Base-by-base conservation (phyloP, 2,888 invertebrate genomes). In the Drosophila paranaensis region DNA sequence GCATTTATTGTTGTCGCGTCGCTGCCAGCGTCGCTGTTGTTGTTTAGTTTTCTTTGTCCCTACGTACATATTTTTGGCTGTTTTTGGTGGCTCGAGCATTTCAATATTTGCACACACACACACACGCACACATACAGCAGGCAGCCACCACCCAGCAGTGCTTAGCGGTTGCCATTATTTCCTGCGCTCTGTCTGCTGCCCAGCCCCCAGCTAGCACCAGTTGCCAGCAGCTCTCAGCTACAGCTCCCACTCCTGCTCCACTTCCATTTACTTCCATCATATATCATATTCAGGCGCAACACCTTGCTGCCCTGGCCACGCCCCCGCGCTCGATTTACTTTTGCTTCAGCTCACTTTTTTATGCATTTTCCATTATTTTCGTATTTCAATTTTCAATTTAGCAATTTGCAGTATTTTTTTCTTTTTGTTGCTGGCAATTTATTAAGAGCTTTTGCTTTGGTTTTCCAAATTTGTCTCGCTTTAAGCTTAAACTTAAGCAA, bases 41-140 rank as follows among this genome's bases (percentile, higher is more conserved):
- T 87, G 84, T 84, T 84, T 84, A 88, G 88, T 82, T 81, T 89
- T 88, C 88, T 83, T 88, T 89, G 89, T 80, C 68, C 71, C 78
- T 71, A 81, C 76, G 55, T 69, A 63, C 58, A 70, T 62, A 74
- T 67, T 65, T 40, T 71, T 70, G 57, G 53, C 63, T 64, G 65
- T 66, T 72, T 74, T 79, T 74, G 74, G 70, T 82, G 82, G 79
- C 71, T 68, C 71, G 76, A 77, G 80, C 78, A 73, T 77, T 89
- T 88, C 88, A 86, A 89, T 85, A 86, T 86, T 86, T 88, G 86
- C 88, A 82, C 66, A 75, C 37, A 25, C 43, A 50, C 54, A 13
- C 27, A 27, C 20, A 20, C 20, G 2, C 16, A 51, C 16, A 51
- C 51, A 54, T 58, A 39, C 25, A 14, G 9, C 14, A 14, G 25